Base-by-base conservation (phyloP, 1,140 invertebrate genomes). In the Panagrolaimus sp. region DNA sequence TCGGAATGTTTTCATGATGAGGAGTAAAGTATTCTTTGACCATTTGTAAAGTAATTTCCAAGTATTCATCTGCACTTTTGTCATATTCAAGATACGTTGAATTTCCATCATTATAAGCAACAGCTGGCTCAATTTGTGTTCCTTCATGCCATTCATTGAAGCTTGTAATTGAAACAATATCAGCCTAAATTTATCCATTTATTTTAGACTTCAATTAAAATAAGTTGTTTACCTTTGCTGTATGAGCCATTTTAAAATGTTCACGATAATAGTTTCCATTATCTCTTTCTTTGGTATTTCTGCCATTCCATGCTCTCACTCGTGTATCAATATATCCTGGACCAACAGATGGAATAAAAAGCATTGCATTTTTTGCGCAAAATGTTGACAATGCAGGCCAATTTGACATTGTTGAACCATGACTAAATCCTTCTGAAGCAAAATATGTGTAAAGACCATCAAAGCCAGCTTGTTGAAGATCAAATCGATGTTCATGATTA, bases 101-200 rank as follows among this genome's bases (percentile, higher is more conserved):
- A 32, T 75, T 76, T 4, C 15, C 52, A 62, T 74, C 69, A 15
- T n/a, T 69, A 28, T 80, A 52, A 15, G 83, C 77, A 21, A 84
- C 68, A 3, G 86, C 85, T 62, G 84, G 78, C 73, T 87, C 86
- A 66, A 87, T 85, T 74, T 87, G 86, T 14, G 86, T 86, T 8
- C 86, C 86, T 79, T 87, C 86, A 68, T 87, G 86, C 86, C 86
- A 87, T 73, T 87, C 86, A 75, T 87, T 87, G 74, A 87, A 87
- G 8, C 84, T 86, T 12, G 86, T 87, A 15, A 87, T 85, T 17
- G 84, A 84, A 28, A 87, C 69, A 32, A 85, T 73, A 45, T 71
- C 63, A 38, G 85, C 82, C 8, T 75, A 65, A 32, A 76, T 7
- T 12, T 14, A 17, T 26, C 48, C 17, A 55, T 55, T 9, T 55